A percentile compares a stretch with the other conserved stretches of the same genome.
These are phyloP conservation scores for Oncorhynchus tshawytscha DNA, from an alignment of 2,113 vertebrate species.

Conservation along the genomic window DNA sequence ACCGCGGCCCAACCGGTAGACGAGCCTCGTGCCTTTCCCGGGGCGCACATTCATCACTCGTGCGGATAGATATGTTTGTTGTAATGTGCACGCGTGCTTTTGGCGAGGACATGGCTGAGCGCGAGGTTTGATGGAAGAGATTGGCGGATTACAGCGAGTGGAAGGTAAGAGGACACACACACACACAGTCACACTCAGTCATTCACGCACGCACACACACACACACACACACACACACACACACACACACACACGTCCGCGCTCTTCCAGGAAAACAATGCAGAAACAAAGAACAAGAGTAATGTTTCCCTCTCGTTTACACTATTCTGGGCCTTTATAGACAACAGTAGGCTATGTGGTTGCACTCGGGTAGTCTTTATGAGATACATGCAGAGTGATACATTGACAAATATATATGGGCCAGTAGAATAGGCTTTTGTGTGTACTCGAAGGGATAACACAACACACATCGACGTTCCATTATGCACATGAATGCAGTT, in stretches of 20 bases:
- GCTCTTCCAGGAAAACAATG: constrained; percentile 76
- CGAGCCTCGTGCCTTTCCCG: constrained; percentile 7
- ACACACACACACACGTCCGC: constrained; percentile 23
- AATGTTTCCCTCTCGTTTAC: constrained; percentile 52
- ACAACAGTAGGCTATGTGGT: neutral
- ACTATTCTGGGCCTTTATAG: constrained; percentile 7
- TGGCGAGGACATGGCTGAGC: constrained; percentile 58
- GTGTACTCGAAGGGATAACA: too few relatives aligned
- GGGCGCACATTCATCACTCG: constrained; percentile 19
- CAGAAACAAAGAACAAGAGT: constrained; percentile 73
- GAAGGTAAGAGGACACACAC: constrained; percentile 74
- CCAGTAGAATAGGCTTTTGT: neutral
- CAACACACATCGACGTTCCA: too few relatives aligned
- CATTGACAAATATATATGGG: neutral
- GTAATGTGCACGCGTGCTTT: constrained; percentile 47
- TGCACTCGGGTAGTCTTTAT: neutral
- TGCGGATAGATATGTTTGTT: constrained; percentile 7
- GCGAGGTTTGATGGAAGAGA: constrained; percentile 67
- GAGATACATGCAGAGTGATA: neutral
- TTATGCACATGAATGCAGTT: too few relatives aligned
- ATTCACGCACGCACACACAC: too few relatives aligned
- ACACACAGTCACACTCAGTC: too few relatives aligned
- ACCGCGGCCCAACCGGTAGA: constrained; percentile 19
- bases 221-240: too few relatives aligned
- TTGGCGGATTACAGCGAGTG: constrained; percentile 71